These are phyloP conservation scores for Coreius guichenoti DNA, from an alignment of 2,797 vertebrate genomes.

Conservation along the genomic window DNA sequence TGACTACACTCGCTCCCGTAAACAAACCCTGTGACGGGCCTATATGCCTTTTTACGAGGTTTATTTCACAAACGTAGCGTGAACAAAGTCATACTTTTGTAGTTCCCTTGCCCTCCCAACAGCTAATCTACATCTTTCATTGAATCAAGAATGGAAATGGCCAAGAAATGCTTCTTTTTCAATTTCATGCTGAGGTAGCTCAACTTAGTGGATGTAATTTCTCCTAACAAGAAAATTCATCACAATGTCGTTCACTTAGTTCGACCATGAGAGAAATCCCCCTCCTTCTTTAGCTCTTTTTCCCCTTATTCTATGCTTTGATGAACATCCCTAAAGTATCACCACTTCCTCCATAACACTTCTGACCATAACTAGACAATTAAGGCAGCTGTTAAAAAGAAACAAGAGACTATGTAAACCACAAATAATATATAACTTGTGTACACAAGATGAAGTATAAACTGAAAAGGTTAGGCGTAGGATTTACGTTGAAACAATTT, in stretches of 20 bases:
- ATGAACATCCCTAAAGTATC: conserved; percentile 88
- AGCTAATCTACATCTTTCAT: conserved; percentile 93
- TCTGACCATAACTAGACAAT: conserved; percentile 80
- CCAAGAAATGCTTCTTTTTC: conserved; percentile 98
- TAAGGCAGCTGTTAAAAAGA: conserved; percentile 78
- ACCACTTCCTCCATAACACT: conserved; percentile 79
- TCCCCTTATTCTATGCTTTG: conserved; percentile 82
- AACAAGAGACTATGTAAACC: conserved; percentile 42
- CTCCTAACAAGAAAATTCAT: conserved; percentile 99
- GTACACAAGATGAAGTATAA: neutral
- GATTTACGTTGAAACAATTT: neutral
- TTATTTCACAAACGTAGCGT: conserved; percentile 72
- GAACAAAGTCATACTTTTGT: conserved; percentile 77
- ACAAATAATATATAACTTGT: conserved; percentile 5
- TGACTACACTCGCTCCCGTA: conserved; percentile 73
- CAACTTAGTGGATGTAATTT: conserved; percentile 99
- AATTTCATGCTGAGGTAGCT: conserved; percentile 99
- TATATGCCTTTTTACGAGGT: conserved; percentile 62
- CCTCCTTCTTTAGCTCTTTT: conserved; percentile 72
- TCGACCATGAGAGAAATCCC: conserved; percentile 80
- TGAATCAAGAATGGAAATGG: conserved; percentile 99
- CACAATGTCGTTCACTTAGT: conserved; percentile 95
- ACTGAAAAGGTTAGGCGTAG: neutral
- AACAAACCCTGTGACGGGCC: conserved; percentile 82
- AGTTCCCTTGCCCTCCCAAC: conserved; percentile 67